Percentiles rank a stretch among this genome's conserved stretches.
These are phyloP conservation scores for Drosophila eohydei DNA, from an alignment of 2,888 invertebrate genomes.

Conservation along the genomic window DNA sequence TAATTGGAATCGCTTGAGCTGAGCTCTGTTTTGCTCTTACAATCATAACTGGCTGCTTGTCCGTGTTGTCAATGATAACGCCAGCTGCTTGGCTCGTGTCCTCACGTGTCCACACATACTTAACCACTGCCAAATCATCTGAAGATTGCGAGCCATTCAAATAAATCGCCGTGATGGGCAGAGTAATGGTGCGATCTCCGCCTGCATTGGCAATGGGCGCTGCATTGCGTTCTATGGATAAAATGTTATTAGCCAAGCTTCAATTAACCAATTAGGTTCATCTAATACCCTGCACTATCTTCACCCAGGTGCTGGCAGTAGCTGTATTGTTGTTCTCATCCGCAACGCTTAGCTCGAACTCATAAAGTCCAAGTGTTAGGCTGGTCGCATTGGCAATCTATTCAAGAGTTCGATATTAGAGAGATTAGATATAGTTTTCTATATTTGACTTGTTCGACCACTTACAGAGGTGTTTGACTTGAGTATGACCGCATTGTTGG, in stretches of 20 bases:
- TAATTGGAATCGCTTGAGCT: background rate
- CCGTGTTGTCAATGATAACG: conserved; percentile 90
- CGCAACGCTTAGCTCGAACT: conserved; percentile 91
- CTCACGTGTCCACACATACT: conserved; percentile 93
- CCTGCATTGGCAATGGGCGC: conserved; percentile 95
- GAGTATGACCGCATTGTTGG: conserved; percentile 87
- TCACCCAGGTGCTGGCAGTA: conserved; percentile 89
- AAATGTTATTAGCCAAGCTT: background rate
- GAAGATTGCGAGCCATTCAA: conserved; percentile 94
- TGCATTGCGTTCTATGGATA: conserved; percentile 92
- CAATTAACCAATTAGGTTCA: too few species aligned
- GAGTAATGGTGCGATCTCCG: conserved; percentile 91
- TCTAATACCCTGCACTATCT: conserved; percentile 91
- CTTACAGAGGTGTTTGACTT: conserved; percentile 87
- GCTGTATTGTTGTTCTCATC: conserved; percentile 94
- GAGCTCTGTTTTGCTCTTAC: conserved; percentile 83
- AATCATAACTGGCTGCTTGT: conserved; percentile 91
- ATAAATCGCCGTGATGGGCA: conserved; percentile 91
- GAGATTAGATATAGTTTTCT: conserved; percentile 24
- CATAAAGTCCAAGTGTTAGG: conserved; percentile 93
- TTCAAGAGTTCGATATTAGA: background rate
- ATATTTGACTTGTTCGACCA: background rate
- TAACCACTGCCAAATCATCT: conserved; percentile 94
- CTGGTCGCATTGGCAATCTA: conserved; percentile 90
- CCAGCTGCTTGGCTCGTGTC: conserved; percentile 93